phyloP scores from a whole-genome alignment of 2,797 vertebrate genomes.

The Psittacula derbiana region DNA sequence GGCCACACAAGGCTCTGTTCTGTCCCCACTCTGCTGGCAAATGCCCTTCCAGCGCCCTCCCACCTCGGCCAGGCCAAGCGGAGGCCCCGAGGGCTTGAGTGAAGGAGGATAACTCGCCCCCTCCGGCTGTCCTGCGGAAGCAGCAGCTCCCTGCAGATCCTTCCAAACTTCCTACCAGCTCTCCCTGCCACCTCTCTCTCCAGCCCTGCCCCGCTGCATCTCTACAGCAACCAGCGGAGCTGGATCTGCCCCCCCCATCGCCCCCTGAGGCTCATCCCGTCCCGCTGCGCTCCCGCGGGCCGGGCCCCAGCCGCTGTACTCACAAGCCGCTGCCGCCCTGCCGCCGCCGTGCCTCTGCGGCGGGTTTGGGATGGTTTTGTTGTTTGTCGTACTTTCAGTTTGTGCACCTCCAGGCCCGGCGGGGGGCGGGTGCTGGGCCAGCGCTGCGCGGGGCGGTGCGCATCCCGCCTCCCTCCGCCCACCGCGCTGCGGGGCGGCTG shows the following conservation, averaged over 20 bases:
- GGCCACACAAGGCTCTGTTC: neutral
- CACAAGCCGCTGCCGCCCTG: neutral
- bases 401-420: neutral
- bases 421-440: neutral
- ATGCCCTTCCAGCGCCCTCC: neutral
- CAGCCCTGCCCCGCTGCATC: neutral
- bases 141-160: neutral
- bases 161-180: neutral
- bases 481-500: neutral
- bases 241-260: neutral
- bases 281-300: neutral
- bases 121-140: neutral
- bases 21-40: neutral
- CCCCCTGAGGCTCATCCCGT: neutral
- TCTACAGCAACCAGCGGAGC: neutral
- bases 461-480: neutral
- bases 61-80: neutral
- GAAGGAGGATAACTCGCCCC: neutral
- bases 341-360: neutral
- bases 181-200: neutral
- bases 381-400: conserved; percentile 20
- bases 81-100: neutral
- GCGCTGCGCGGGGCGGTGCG: neutral
- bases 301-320: neutral
- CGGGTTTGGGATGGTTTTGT: neutral